Evolutionary conservation across 2,797 vertebrate genomes (phyloP), one percentile per base, ranked within the genome.

Genomic region (Lophius americanus): DNA sequence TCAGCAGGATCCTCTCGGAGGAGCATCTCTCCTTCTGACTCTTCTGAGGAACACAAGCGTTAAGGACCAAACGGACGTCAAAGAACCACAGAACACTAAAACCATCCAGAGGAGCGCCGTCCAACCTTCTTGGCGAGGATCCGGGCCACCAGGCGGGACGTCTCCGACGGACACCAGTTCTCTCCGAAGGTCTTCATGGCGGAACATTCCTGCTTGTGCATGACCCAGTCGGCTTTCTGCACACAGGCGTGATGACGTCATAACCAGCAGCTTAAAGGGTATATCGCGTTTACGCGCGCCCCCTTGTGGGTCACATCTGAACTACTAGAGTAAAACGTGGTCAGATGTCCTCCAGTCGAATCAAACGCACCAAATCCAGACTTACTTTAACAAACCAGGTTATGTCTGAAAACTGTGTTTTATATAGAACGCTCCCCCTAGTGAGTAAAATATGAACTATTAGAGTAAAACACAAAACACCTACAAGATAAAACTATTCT

Each of bases 131-230:
- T 97, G 89, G 91, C 93, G 46, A 99, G 91, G 76, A 99, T 95
- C 83, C 97, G 94, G 1, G 97, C 97, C 0, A 95, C 95, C 43
- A 99, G 93, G 33, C 97, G 94, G 36, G 95, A 92, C 0, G 93
- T 96, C 88, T 99, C 98, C 0, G 97, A 96, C 0, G 97, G 98
- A 66, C 92, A 92, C 98, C 98, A 99, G 60, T 93, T 96, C 76
- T 97, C 93, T 59, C 96, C 94, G 36, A 95, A 98, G 5, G 92
- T 78, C 3, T 89, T 95, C 94, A 98, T 97, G 13, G 97, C 91
- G 0, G 95, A 93, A 67, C 98, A 99, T 75, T 99, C 98, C 66
- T 99, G 89, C 85, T 96, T 98, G 94, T 99, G 98, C 95, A 97
- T 94, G 39, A 94, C 90, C 98, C 98, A 99, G 82, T 99, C 96